Conservation (phyloP, 2,888 invertebrate species). For the Pseudococcus jackbeardsleyi region DNA sequence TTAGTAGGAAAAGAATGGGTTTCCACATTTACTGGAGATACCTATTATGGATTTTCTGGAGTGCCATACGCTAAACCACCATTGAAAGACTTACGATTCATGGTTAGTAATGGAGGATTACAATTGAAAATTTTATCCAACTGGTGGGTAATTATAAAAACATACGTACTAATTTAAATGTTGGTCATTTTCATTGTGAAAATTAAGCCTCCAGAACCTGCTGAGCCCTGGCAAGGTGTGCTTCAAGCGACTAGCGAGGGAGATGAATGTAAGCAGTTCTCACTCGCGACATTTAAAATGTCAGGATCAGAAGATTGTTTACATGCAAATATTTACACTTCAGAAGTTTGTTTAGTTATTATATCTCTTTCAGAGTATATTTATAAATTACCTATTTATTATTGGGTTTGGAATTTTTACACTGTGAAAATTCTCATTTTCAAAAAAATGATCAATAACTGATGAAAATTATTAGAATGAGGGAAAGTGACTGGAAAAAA, state of each 20-base stretch:
- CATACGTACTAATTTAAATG: not conserved
- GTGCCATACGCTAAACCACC: not conserved
- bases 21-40: not conserved
- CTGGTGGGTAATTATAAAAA: too few species aligned
- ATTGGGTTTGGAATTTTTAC: too few species aligned
- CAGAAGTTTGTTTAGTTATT: not conserved
- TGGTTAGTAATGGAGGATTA: not conserved
- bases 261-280: conserved; percentile 23
- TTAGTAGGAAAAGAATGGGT: not conserved
- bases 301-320: conserved; percentile 48
- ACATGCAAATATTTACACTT: conserved; percentile 1
- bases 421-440: too few species aligned
- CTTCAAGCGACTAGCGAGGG: not conserved
- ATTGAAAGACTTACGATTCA: not conserved
- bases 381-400: too few species aligned
- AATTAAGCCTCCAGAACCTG: not conserved
- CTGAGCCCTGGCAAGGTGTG: conserved; percentile 14
- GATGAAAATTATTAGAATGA: too few species aligned
- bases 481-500: too few species aligned
- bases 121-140: not conserved
- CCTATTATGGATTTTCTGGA: not conserved
- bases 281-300: not conserved
- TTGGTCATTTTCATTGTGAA: not conserved
- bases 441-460: too few species aligned
- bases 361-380: not conserved